These are phyloP conservation scores for Polyodon spathula DNA, from an alignment of 2,113 vertebrate species.

Conservation along the genomic window DNA sequence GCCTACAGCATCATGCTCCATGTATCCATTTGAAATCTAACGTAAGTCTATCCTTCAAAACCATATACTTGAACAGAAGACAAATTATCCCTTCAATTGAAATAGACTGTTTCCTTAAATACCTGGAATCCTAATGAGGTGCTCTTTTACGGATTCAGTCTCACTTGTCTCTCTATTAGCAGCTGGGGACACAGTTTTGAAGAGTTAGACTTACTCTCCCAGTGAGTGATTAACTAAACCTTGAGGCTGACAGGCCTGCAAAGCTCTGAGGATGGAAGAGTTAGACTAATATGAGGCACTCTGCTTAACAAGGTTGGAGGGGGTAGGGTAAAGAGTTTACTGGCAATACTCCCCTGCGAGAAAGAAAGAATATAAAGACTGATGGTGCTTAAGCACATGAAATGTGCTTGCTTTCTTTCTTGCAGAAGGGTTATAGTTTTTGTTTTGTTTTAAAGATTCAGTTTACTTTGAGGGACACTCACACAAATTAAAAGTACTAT, in stretches of 20 bases:
- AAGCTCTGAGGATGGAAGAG: constrained; percentile 40
- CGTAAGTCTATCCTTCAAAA: constrained; percentile 24
- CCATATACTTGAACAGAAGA: constrained; percentile 35
- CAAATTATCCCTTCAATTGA: constrained; percentile 60
- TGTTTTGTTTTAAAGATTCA: no score
- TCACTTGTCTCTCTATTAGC: constrained; percentile 54
- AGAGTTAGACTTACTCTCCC: constrained; percentile 37
- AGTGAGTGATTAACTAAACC: constrained; percentile 70
- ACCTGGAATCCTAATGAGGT: constrained; percentile 61
- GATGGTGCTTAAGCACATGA: constrained; percentile 31
- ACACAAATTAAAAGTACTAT: no score
- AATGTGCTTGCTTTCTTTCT: constrained; percentile 31
- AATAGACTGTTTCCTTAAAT: constrained; percentile 66
- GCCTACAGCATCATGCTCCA: constrained; percentile 17
- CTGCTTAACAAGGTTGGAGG: constrained; percentile 52
- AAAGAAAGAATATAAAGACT: constrained; percentile 38
- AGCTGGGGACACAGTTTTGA: constrained; percentile 44
- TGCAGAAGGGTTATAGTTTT: no score
- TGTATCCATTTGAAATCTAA: constrained; percentile 23
- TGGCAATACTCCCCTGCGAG: constrained; percentile 37
- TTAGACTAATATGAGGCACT: constrained; percentile 45
- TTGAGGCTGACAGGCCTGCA: constrained; percentile 57
- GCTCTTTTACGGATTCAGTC: constrained; percentile 26
- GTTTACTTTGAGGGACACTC: no score
- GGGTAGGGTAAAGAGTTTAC: constrained; percentile 36